Conservation (phyloP, 2,888 invertebrate genomes). For the Psylliodes chrysocephalus region DNA sequence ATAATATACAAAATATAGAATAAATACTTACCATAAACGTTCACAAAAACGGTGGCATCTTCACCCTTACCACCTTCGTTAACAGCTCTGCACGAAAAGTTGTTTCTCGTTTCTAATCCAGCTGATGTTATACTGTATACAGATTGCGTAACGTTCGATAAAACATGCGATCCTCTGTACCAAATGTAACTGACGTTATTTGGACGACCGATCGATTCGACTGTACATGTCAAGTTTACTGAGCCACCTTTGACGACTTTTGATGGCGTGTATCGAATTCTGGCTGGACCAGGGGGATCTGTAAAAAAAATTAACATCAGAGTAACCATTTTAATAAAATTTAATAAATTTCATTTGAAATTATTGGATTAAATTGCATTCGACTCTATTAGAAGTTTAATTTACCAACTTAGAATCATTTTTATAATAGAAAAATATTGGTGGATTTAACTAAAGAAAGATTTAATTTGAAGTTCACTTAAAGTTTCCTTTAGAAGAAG, state of each 20-base stretch:
- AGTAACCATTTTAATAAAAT: too few species aligned
- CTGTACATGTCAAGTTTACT: constrained; percentile 84
- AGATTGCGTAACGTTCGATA: constrained; percentile 79
- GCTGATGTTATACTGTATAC: constrained; percentile 86
- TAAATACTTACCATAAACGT: constrained; percentile 76
- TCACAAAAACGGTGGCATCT: constrained; percentile 74
- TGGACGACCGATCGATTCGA: constrained; percentile 86
- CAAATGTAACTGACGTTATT: constrained; percentile 79
- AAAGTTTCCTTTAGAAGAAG: too few species aligned
- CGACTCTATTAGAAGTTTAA: too few species aligned
- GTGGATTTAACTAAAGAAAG: too few species aligned
- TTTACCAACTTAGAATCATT: too few species aligned
- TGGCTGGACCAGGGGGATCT: constrained; percentile 90
- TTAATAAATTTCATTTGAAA: too few species aligned
- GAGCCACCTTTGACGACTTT: constrained; percentile 84
- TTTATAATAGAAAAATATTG: too few species aligned
- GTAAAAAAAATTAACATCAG: constrained; percentile 52
- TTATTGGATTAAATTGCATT: too few species aligned
- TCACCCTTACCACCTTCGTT: constrained; percentile 86
- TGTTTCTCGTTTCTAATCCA: constrained; percentile 85
- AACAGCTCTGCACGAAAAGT: constrained; percentile 88
- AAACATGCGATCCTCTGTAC: constrained; percentile 80
- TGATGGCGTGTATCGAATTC: constrained; percentile 77
- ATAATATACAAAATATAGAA: too few species aligned
- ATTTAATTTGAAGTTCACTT: too few species aligned